Percentiles rank a stretch among this genome's conserved stretches.
These are phyloP conservation scores for Andricus grossulariae DNA, from an alignment of 1,140 invertebrate species.

Conservation along the genomic window DNA sequence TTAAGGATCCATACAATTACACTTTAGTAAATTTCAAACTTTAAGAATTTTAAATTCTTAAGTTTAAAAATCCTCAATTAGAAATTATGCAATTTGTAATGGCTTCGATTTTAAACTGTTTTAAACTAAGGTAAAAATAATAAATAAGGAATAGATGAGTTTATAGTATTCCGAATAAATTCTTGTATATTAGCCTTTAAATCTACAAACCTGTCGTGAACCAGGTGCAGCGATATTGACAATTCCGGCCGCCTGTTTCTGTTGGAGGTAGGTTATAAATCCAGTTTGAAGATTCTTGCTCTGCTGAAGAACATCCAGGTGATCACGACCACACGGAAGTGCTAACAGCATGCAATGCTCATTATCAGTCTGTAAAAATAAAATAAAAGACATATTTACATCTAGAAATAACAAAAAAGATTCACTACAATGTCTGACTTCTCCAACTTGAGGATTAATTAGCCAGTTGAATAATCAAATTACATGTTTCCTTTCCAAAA, in stretches of 20 bases:
- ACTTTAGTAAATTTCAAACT: too few relatives aligned
- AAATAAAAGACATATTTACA: slow-evolving; percentile 30
- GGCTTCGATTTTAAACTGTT: too few relatives aligned
- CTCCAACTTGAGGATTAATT: too few relatives aligned
- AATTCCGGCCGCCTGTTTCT: slow-evolving; percentile 98
- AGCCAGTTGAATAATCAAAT: too few relatives aligned
- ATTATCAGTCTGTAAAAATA: slow-evolving; percentile 86
- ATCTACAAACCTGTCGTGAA: slow-evolving; percentile 81
- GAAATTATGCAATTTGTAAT: neutral
- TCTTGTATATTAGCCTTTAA: slow-evolving; percentile 1
- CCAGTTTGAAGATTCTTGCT: slow-evolving; percentile 91
- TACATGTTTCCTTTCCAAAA: too few relatives aligned
- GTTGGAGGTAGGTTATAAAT: slow-evolving; percentile 97
- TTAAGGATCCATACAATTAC: too few relatives aligned
- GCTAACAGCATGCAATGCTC: slow-evolving; percentile 98
- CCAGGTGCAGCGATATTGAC: slow-evolving; percentile 95
- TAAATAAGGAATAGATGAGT: too few relatives aligned
- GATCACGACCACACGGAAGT: slow-evolving; percentile 94
- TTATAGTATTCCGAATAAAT: too few relatives aligned
- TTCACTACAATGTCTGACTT: too few relatives aligned
- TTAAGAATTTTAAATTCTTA: neutral
- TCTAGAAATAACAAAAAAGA: too few relatives aligned
- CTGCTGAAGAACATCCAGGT: slow-evolving; percentile 94
- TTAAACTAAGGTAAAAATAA: too few relatives aligned
- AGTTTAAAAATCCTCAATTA: neutral